Conservation (phyloP, 2,888 invertebrate species). For the Dorcus parallelipipedus region DNA sequence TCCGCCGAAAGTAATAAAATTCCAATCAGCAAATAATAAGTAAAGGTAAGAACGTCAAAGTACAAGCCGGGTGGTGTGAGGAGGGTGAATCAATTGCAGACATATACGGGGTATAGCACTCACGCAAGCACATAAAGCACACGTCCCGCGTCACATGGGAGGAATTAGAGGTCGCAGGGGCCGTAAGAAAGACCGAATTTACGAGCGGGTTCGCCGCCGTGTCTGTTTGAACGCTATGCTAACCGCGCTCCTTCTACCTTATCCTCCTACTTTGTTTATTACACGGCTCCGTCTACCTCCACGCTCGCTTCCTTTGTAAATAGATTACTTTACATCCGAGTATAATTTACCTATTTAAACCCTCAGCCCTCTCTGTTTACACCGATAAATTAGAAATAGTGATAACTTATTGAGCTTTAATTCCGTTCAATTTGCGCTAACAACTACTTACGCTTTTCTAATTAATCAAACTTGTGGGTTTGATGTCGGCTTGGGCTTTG, state of each 20-base stretch:
- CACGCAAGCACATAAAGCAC: constrained; percentile 49
- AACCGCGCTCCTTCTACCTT: constrained; percentile 29
- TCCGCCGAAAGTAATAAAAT: constrained; percentile 6
- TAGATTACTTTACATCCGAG: constrained; percentile 16
- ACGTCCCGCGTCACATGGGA: constrained; percentile 48
- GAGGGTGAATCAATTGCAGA: constrained; percentile 45
- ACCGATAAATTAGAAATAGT: constrained; percentile 2
- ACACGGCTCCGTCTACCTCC: constrained; percentile 4
- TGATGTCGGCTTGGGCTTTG: too few relatives aligned
- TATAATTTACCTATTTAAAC: constrained; percentile 11
- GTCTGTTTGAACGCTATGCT: constrained; percentile 42
- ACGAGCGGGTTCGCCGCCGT: constrained; percentile 42
- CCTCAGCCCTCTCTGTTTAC: constrained; percentile 12
- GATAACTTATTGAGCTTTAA: background rate
- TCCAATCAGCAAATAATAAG: constrained; percentile 24
- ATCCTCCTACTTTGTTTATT: constrained; percentile 16
- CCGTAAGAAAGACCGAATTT: constrained; percentile 48
- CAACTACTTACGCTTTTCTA: background rate
- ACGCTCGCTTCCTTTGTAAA: constrained; percentile 15
- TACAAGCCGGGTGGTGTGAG: constrained; percentile 10
- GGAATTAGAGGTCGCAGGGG: constrained; percentile 47
- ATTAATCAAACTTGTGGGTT: background rate
- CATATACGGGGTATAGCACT: constrained; percentile 41
- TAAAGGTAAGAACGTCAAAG: constrained; percentile 19
- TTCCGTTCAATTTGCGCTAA: background rate